Percentiles rank a stretch among this genome's conserved stretches.
phyloP scores from a whole-genome alignment of 2,797 vertebrate genomes.

The Catamblyrhynchus diadema region DNA sequence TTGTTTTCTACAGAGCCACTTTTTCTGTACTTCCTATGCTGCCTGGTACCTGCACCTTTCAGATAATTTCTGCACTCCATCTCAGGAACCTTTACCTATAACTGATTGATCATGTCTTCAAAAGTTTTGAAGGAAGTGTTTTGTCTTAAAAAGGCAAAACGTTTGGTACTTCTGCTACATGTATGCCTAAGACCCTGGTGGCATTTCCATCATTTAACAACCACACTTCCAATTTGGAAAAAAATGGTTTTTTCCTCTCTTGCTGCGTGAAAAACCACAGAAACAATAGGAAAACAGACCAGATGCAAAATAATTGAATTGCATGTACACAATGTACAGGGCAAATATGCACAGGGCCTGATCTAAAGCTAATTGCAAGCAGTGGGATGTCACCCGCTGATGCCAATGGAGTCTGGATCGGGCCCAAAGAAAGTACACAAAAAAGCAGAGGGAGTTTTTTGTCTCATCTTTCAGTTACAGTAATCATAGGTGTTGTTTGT shows the following conservation, averaged over 20 bases:
- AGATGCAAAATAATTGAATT: neutral
- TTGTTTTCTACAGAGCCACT: neutral
- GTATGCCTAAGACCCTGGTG: neutral
- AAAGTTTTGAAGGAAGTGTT: conserved; percentile 30
- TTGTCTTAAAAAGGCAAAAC: neutral
- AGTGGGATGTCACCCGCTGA: neutral
- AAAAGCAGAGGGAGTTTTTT: neutral
- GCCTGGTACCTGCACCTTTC: neutral
- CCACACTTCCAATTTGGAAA: neutral
- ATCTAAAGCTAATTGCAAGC: neutral
- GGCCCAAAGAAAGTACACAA: conserved; percentile 24
- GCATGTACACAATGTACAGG: neutral
- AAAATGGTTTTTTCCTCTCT: neutral
- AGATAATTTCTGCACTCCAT: neutral
- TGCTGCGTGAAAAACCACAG: conserved; percentile 23
- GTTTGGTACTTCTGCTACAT: neutral
- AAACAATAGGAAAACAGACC: conserved; percentile 4
- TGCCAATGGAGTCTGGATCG: neutral
- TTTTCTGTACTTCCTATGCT: neutral
- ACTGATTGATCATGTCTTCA: neutral
- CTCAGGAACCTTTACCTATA: neutral
- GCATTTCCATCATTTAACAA: neutral
- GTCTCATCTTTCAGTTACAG: conserved; percentile 10
- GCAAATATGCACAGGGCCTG: neutral
- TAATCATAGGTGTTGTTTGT: conserved; percentile 58